Conservation (phyloP, 2,113 vertebrate species). For the Collichthys lucidus region DNA sequence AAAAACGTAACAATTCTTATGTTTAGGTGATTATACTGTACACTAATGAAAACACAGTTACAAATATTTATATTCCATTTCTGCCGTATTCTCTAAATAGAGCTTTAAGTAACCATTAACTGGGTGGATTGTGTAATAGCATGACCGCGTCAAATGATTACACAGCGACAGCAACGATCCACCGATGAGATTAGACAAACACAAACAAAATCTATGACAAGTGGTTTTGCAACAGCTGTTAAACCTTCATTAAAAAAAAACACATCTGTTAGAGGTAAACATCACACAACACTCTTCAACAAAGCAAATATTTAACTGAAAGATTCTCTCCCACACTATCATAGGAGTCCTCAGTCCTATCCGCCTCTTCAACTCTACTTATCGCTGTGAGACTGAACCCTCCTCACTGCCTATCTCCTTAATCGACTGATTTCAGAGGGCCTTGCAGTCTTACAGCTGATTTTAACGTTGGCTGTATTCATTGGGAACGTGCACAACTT, state of each 20-base stretch:
- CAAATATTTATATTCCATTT: no score
- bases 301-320: no score
- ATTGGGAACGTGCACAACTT: not conserved
- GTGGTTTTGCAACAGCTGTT: not conserved
- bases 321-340: not conserved
- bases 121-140: not conserved
- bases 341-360: not conserved
- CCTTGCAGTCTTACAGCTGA: not conserved
- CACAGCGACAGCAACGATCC: not conserved
- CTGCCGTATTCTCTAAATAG: no score
- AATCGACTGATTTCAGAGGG: not conserved
- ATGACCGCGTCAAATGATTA: not conserved
- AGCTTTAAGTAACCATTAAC: not conserved
- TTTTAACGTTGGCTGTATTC: not conserved
- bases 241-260: not conserved
- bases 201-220: not conserved
- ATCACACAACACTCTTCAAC: no score
- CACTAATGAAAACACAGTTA: no score
- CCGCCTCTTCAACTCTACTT: not conserved
- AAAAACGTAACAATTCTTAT: no score
- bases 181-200: not conserved
- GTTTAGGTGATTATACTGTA: no score
- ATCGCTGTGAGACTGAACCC: slow-evolving; percentile 10
- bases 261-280: not conserved
- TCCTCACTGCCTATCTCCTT: slow-evolving; percentile 2